phyloP scores from a whole-genome alignment of 2,113 vertebrate species.

The Boleophthalmus pectinirostris region DNA sequence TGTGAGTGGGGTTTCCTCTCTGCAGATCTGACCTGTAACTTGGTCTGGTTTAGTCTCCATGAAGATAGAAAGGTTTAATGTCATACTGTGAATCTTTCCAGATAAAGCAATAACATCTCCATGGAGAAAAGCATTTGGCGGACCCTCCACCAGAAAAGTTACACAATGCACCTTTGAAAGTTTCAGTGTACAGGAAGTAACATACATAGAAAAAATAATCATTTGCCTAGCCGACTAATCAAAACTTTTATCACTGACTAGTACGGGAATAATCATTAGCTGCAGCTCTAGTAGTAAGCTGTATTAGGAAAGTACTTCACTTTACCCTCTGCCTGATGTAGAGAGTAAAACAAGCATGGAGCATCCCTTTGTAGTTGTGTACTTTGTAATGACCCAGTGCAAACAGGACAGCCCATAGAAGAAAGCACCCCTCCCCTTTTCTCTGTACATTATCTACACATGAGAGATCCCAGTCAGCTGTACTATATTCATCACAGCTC shows the following conservation, averaged over 20 bases:
- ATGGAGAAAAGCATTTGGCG: too few relatives aligned
- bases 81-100: too few relatives aligned
- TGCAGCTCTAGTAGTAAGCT: neutral
- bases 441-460: constrained; percentile 47
- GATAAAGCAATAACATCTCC: too few relatives aligned
- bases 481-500: constrained; percentile 34
- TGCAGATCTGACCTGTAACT: too few relatives aligned
- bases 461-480: constrained; percentile 64
- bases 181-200: too few relatives aligned
- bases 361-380: constrained; percentile 24
- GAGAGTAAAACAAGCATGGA: neutral
- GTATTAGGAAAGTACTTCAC: neutral
- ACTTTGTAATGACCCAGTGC: constrained; percentile 42
- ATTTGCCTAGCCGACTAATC: neutral
- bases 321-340: neutral
- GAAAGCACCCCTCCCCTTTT: constrained; percentile 28
- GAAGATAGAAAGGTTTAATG: too few relatives aligned
- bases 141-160: too few relatives aligned
- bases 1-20: too few relatives aligned
- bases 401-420: constrained; percentile 51
- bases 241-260: neutral
- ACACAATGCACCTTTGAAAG: too few relatives aligned
- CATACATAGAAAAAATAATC: too few relatives aligned
- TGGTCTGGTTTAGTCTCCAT: too few relatives aligned
- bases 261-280: too few relatives aligned